Evolutionary conservation across 2,888 invertebrate genomes (phyloP), one percentile per base, ranked within the genome.

Genomic region (Hymenopus coronatus): DNA sequence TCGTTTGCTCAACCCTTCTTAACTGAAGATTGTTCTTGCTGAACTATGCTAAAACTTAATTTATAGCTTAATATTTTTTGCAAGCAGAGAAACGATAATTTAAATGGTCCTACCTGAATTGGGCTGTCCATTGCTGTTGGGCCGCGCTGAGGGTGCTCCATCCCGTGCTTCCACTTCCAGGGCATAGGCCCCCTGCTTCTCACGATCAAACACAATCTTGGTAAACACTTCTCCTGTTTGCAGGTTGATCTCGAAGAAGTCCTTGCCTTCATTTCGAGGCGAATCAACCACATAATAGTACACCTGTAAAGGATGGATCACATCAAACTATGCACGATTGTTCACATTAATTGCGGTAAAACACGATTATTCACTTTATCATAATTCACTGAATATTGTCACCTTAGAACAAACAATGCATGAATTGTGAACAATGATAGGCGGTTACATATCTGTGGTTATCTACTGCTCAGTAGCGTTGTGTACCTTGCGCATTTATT

Each of bases 181-280:
- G 82, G 99, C 99, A 94, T 99, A 99, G 90, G 99, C 98, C 85
- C 98, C 98, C 93, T 99, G 98, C 95, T 98, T 98, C 94, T 99
- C 99, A 91, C 99, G 96, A 94, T 99, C 99, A 95, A 99, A 99
- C 92, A 98, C 97, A 91, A 97, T 95, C 94, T 98, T 98, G 83
- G 99, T 98, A 94, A 97, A 98, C 93, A 99, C 97, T 94, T 98
- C 98, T 30, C 99, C 99, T 54, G 98, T 98, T 93, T 98, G 97
- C 93, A 97, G 96, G 94, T 99, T 98, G 93, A 99, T 99, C 94
- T 98, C 97, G 94, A 99, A 99, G 94, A 96, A 98, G 93, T 98
- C 98, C 93, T 98, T 98, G 91, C 98, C 98, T 93, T 98, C 98
- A 93, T 98, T 98, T 90, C 98, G 96, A 84, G 97, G 96, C 89